Percentiles rank a stretch among this genome's conserved stretches.
These are phyloP conservation scores for Lydus trimaculatus DNA, from an alignment of 2,888 invertebrate species.

Conservation along the genomic window DNA sequence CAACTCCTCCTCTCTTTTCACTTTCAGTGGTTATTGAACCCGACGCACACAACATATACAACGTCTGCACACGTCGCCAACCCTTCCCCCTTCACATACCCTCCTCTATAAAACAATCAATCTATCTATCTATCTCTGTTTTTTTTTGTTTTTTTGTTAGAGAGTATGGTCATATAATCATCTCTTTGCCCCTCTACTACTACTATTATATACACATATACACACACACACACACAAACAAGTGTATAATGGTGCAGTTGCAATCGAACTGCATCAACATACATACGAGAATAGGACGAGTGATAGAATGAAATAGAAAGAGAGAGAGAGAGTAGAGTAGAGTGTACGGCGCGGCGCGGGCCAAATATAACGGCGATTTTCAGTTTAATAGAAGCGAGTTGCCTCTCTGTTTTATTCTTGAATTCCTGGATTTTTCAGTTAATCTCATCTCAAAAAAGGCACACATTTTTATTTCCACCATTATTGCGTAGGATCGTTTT, in stretches of 20 bases:
- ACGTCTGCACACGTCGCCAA: constrained; percentile 32
- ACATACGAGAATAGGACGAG: too few relatives aligned
- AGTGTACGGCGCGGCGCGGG: constrained; percentile 16
- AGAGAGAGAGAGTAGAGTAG: not conserved
- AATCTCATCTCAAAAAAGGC: too few relatives aligned
- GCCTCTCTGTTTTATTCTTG: constrained; percentile 2
- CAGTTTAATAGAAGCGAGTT: too few relatives aligned
- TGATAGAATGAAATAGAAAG: not conserved
- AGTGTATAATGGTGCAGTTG: constrained; percentile 19
- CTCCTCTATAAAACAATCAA: constrained; percentile 25
- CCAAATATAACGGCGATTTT: constrained; percentile 42
- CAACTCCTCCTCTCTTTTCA: constrained; percentile 54
- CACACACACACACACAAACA: too few relatives aligned
- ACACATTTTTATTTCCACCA: too few relatives aligned
- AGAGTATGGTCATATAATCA: not conserved
- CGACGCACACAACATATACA: constrained; percentile 15
- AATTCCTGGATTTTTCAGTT: not conserved
- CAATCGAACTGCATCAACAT: constrained; percentile 33
- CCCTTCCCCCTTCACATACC: constrained; percentile 33
- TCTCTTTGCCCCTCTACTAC: not conserved
- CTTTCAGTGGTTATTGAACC: constrained; percentile 55
- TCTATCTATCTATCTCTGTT: not conserved
- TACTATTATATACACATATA: not conserved
- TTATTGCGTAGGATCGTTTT: too few relatives aligned
- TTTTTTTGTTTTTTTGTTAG: not conserved